These are phyloP conservation scores for Leptothorax acervorum DNA, from an alignment of 2,888 invertebrate species.

Conservation along the genomic window DNA sequence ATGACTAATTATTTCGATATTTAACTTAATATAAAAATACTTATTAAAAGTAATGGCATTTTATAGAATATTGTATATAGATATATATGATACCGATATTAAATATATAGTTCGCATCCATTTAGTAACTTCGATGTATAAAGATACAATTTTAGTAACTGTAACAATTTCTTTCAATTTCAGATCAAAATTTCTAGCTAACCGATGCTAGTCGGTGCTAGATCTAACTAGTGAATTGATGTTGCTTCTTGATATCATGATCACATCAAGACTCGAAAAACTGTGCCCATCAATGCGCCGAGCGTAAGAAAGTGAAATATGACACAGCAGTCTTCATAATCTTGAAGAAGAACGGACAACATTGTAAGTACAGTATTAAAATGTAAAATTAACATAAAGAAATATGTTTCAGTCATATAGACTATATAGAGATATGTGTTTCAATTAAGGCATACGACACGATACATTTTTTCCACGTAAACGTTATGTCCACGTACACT, in stretches of 20 bases:
- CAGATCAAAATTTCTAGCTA: background rate
- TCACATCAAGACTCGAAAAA: background rate
- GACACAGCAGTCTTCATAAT: slow-evolving; percentile 45
- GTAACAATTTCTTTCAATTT: background rate
- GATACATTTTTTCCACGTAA: background rate
- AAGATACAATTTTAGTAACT: slow-evolving; percentile 1
- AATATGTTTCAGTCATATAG: background rate
- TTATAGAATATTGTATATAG: background rate
- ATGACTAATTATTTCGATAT: background rate
- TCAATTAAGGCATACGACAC: background rate
- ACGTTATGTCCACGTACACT: background rate
- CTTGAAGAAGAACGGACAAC: slow-evolving; percentile 32
- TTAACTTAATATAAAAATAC: slow-evolving; percentile 10
- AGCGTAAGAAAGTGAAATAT: slow-evolving; percentile 44
- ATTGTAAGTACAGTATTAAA: slow-evolving; percentile 16
- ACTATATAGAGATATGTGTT: background rate
- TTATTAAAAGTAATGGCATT: background rate
- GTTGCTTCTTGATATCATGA: background rate
- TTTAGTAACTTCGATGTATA: slow-evolving; percentile 8
- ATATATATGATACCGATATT: background rate
- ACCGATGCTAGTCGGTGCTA: background rate
- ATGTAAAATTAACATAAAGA: slow-evolving; percentile 2
- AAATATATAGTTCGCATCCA: background rate
- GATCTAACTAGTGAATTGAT: background rate
- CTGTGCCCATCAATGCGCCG: background rate